A percentile compares a stretch with the other conserved stretches of the same genome.
phyloP scores from a whole-genome alignment of 2,113 vertebrate genomes.

The Hyperopisus bebe region DNA sequence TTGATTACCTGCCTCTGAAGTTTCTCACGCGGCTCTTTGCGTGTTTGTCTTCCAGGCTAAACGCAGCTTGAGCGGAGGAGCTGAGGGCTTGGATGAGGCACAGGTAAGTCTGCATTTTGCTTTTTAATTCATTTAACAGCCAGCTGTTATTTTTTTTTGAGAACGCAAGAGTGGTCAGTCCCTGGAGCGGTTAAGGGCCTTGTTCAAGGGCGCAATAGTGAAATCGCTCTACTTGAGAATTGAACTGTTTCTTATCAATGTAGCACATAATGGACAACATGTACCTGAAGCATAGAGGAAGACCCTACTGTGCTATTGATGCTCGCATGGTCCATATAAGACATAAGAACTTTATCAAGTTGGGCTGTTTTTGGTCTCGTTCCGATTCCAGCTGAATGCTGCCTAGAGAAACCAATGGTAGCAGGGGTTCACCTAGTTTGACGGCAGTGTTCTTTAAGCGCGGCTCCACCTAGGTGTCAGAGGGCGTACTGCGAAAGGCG shows the following conservation, averaged over 20 bases:
- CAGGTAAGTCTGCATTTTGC: constrained; percentile 48
- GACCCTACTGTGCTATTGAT: neutral
- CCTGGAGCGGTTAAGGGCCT: neutral
- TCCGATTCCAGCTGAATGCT: neutral
- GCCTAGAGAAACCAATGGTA: neutral
- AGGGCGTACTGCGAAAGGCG: neutral
- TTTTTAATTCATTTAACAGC: neutral
- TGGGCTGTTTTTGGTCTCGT: neutral
- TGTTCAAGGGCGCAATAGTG: neutral
- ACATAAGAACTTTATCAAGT: neutral
- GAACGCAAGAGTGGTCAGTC: neutral
- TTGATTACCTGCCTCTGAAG: neutral
- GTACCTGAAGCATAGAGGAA: neutral
- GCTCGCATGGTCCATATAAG: neutral
- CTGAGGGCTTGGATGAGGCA: constrained; percentile 67
- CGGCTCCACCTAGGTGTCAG: neutral
- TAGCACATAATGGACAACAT: neutral
- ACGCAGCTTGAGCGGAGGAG: constrained; percentile 39
- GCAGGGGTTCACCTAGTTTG: neutral
- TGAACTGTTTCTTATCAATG: neutral
- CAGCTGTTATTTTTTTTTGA: neutral
- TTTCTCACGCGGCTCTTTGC: neutral
- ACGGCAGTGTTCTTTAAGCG: neutral
- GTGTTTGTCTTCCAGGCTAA: constrained; percentile 46
- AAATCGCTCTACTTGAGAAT: neutral